Base-by-base conservation (phyloP, 2,888 invertebrate genomes). In the Drosophila basisetae region DNA sequence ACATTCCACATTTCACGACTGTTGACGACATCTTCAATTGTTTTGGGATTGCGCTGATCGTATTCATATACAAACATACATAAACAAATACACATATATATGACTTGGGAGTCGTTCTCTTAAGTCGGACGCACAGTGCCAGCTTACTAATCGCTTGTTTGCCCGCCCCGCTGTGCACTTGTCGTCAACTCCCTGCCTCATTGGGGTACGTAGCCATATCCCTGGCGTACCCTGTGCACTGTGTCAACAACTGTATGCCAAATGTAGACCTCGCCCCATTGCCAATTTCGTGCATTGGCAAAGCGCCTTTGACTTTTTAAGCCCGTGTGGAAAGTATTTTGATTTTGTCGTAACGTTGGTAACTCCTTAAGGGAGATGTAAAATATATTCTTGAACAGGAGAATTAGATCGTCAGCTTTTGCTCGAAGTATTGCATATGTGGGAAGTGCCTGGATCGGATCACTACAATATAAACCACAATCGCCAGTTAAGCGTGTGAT, bases 1-100 rank as follows among this genome's bases (percentile, higher is more conserved):
- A 74, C 74, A 78, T 25, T 25, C 65, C 39, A n/a, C n/a, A 79
- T 75, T 79, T 74, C 22, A 52, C 56, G 66, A 62, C 66, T 35
- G 68, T 59, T 52, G 66, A 73, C 62, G 63, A 77, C 59, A 39
- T 50, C 64, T 59, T 52, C 64, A 67, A 76, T 65, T 63, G 77
- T 22, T 49, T 33, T 59, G 69, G 52, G n/a, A 53, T 47, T 22
- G 52, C 10, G 64, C 60, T 53, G 53, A 62, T 74, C 68, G 55
- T 55, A 53, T 35, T 50, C 43, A 18, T 10, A 39, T 9, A 47
- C 13, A 13, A 4, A 22, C 13, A 35, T 16, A 5, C 35, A 16
- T 16, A 25, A 4, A 16, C 4, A 2, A 7, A 47, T 16, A 9
- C 1, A 7, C 31, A 31, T 47, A 22, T 22, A 25, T 39, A 4